Base-by-base conservation (phyloP, 2,113 vertebrate genomes). In the Saiga tatarica region DNA sequence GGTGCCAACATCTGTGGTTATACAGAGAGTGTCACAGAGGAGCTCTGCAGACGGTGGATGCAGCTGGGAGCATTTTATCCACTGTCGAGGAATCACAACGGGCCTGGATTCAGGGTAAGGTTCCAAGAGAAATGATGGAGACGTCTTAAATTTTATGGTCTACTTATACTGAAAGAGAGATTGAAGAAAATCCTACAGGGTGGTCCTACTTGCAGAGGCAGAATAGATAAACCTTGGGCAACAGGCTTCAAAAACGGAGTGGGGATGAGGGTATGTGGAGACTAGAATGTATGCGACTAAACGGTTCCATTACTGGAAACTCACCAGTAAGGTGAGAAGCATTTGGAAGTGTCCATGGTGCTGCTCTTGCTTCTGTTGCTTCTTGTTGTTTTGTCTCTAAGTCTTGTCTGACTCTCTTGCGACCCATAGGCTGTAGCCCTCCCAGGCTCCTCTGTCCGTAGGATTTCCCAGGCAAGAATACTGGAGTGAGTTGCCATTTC, bases 1-100 rank as follows among this genome's bases (percentile, higher is more conserved):
- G 99, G 99, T n/a, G 99, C 99, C 71, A 99, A 99, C 96, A 99
- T 99, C 98, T 99, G 99, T 97, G 99, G 99, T 23, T 99, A 99
- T 96, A 97, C 97, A 93, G 98, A 98, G 0, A 0, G 99, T 94
- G 97, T 98, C 47, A 96, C 98, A 3, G 99, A 99, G 95, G 99
- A 99, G 86, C 99, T 99, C 33, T 99, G 99, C 74, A 98, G 98
- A 23, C 98, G 99, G 9, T 99, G 99, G 99, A 99, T 99, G 99
- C 99, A 99, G 98, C 98, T 99, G 79, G 99, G 99, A 96, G 99
- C 99, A 2, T 99, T 99, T 99, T 99, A 99, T 95, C 99, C 99
- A 8, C 99, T 99, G 92, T 99, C 99, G 59, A 99, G 99, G 85
- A 99, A 99, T 98, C 99, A 99, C 98, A 99, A 99, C 6, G 97